These are phyloP conservation scores for Helicoverpa zea DNA, from an alignment of 1,140 invertebrate species.

Conservation along the genomic window DNA sequence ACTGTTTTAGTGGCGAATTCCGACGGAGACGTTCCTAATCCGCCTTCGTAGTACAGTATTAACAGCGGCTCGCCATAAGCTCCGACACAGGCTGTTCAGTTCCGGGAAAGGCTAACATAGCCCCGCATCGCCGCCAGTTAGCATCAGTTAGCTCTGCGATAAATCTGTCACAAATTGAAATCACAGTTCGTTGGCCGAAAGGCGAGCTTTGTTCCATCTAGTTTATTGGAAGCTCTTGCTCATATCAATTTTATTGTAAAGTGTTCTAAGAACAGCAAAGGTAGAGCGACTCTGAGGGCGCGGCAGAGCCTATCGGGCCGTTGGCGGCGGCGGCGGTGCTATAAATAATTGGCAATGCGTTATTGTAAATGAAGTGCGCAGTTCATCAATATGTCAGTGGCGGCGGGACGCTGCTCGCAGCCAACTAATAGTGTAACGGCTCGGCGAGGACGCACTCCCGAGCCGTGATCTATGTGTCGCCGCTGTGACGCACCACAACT, in stretches of 20 bases:
- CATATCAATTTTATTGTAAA: conserved; percentile 34
- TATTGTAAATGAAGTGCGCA: conserved; percentile 52
- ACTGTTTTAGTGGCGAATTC: conserved; percentile 18
- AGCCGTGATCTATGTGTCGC: conserved; percentile 7
- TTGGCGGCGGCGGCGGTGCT: background rate
- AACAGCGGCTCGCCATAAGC: background rate
- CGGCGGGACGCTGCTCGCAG: conserved; percentile 12
- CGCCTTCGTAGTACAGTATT: background rate
- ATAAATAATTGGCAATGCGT: conserved; percentile 54
- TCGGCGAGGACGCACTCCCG: conserved; percentile 15
- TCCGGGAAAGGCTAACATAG: conserved; percentile 65
- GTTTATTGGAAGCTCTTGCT: conserved; percentile 43
- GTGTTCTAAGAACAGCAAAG: conserved; percentile 35
- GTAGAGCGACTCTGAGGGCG: background rate
- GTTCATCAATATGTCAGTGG: conserved; percentile 58
- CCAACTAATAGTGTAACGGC: conserved; percentile 33
- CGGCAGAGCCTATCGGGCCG: conserved; percentile 28
- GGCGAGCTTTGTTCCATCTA: conserved; percentile 47
- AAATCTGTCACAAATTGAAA: conserved; percentile 72
- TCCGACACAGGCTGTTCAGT: conserved; percentile 43
- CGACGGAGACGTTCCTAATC: conserved; percentile 24
- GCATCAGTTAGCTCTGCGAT: conserved; percentile 61
- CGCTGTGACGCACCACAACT: background rate
- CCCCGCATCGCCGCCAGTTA: conserved; percentile 52
- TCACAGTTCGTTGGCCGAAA: conserved; percentile 63